phyloP scores from a whole-genome alignment of 2,888 invertebrate genomes.

The Pyrochroa serraticornis region DNA sequence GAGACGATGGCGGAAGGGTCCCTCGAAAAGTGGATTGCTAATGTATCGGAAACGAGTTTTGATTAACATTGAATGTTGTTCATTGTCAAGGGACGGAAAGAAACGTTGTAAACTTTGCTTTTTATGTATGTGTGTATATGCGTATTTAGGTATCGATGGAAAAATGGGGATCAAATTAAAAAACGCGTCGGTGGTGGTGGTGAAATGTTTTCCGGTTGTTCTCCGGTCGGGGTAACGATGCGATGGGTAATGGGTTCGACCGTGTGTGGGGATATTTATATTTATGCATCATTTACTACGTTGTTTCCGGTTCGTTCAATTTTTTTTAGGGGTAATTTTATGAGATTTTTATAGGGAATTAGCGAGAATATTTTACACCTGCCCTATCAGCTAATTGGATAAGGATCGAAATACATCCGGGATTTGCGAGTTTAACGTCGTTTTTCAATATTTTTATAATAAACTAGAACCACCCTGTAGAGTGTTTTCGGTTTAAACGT shows the following conservation, averaged over 20 bases:
- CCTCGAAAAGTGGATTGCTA: conserved; percentile 32
- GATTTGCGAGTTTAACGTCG: too few species aligned
- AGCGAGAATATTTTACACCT: too few species aligned
- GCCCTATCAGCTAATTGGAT: too few species aligned
- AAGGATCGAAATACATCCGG: too few species aligned
- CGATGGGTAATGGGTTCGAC: conserved; percentile 22
- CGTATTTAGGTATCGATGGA: conserved; percentile 1
- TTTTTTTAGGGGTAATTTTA: background rate
- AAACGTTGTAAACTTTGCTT: too few species aligned
- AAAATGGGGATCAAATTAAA: conserved; percentile 21
- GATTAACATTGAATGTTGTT: conserved; percentile 28
- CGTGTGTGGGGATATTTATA: conserved; percentile 27
- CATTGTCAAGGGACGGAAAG: conserved; percentile 13
- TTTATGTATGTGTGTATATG: too few species aligned
- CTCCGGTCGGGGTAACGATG: conserved; percentile 9
- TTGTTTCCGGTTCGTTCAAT: background rate
- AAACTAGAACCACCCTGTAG: too few species aligned
- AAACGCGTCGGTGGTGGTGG: conserved; percentile 7
- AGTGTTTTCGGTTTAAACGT: too few species aligned
- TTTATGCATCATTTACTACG: conserved; percentile 31
- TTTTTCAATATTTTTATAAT: too few species aligned
- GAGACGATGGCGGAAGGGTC: conserved; percentile 17
- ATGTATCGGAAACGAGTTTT: conserved; percentile 36
- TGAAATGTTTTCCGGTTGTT: conserved; percentile 8
- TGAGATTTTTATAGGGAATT: too few species aligned